Evolutionary conservation across 2,797 vertebrate species (phyloP), one percentile per base, ranked within the genome.

Genomic region (Rhinoraja longicauda): DNA sequence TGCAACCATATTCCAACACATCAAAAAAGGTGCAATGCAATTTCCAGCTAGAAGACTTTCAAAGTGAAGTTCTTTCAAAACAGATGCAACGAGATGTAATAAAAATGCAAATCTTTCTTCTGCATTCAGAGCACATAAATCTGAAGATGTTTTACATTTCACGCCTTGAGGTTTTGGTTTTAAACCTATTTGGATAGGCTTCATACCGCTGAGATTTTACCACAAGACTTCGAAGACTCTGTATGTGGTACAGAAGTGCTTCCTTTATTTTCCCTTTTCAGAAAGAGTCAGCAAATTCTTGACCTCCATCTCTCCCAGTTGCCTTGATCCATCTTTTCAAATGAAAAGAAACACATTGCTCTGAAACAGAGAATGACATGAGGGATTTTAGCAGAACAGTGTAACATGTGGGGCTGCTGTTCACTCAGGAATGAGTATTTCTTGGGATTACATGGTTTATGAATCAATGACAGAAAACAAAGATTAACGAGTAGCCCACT

Each of bases 381-480:
- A 92, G 39, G 90, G 90, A 92, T 92, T 75, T 75, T 57, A 53
- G 21, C 90, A 75, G 90, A 92, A n/a, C 90, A 92, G 75, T 92
- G 92, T 92, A 92, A 75, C 90, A 92, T 92, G 70, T 75, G 90
- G 70, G 90, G 26, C 67, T 29, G 90, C 90, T 92, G 75, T 72
- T 53, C 90, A 57, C 70, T 75, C 36, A 92, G 39, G 64, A 53
- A 92, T 73, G 73, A 75, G 90, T 92, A 75, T 75, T 92, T 73
- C 64, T 75, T 73, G 70, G 84, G 70, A 92, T 92, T 92, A 92
- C 90, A 92, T 92, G 90, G 90, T 92, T 92, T 92, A 92, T 92
- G 90, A 92, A 92, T 92, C 90, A 92, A 73, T 75, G 70, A 75
- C 90, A 92, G 90, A 75, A 92, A 92, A 92, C 90, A 92, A 92